phyloP scores from a whole-genome alignment of 2,888 invertebrate species.

The Drosophila testacea region DNA sequence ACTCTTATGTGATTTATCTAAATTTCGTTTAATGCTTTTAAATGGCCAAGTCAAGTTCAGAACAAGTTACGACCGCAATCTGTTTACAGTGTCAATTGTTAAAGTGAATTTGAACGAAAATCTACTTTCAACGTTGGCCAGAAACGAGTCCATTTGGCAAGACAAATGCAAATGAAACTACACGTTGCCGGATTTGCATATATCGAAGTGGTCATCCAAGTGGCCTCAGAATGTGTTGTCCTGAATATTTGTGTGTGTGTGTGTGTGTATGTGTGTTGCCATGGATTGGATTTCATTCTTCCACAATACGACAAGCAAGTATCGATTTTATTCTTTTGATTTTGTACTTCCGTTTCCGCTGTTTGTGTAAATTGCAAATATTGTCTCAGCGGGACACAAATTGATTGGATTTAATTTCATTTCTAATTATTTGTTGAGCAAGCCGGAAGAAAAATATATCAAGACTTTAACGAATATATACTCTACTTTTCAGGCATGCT shows the following conservation, averaged over 20 bases:
- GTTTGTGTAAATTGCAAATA: conserved; percentile 71
- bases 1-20: background rate
- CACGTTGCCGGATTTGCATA: conserved; percentile 51
- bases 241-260: conserved; percentile 8
- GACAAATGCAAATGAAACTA: conserved; percentile 68
- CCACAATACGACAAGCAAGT: conserved; percentile 39
- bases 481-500: no score
- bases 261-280: conserved; percentile 12
- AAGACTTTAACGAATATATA: background rate
- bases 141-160: conserved; percentile 41
- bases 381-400: conserved; percentile 41
- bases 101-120: conserved; percentile 69
- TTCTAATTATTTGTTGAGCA: conserved; percentile 43
- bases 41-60: conserved; percentile 50
- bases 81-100: conserved; percentile 76
- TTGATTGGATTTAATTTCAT: conserved; percentile 45
- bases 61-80: conserved; percentile 69
- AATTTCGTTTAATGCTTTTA: conserved; percentile 31
- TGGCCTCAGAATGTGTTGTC: conserved; percentile 13
- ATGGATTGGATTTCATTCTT: conserved; percentile 29
- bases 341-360: conserved; percentile 72
- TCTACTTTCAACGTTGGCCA: conserved; percentile 56
- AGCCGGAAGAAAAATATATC: conserved; percentile 27
- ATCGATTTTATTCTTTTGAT: conserved; percentile 58
- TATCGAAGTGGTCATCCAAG: conserved; percentile 48